Evolutionary conservation across 2,113 vertebrate species (phyloP), one percentile per base, ranked within the genome.

Genomic region (Heliornis fulica): DNA sequence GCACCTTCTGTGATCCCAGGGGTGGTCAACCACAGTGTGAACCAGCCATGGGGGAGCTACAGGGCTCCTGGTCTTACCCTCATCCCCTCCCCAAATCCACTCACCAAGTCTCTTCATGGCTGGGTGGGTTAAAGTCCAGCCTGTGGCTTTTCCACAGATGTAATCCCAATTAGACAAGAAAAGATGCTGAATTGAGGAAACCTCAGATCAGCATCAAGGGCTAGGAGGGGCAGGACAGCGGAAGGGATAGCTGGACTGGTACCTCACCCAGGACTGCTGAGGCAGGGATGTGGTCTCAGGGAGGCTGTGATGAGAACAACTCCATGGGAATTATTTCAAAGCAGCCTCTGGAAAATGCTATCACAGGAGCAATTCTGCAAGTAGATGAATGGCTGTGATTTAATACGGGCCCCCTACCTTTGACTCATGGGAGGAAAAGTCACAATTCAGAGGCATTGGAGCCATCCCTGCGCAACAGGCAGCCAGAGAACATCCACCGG

Each of bases 21-120:
- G 21, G 31, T 74, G 41, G 25, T 5, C 0, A 0, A 78, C 46
- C 1, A 2, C 51, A 41, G 5, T 4, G 38, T 2, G 9, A 71
- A 31, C 11, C 70, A 64, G 61, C 32, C 15, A 19, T 0, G 2
- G n/a, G 17, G 29, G 32, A 8, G 50, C 46, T 79, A 26, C 14
- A n/a, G 59, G 3, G 16, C n/a, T 84, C 72, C 54, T 43, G 41
- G 60, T 14, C 18, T 29, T 72, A 22, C 51, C 29, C 10, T 71
- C 18, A 59, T 9, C 21, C 12, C 14, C 34, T 63, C 57, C 61
- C 36, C 41, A 56, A 54, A 75, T 26, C 43, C 34, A 53, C 40
- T 82, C 2, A 0, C 15, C 9, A 1, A 21, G 23, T 60, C 12
- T 87, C 70, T 79, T 23, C 29, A 4, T 17, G 23, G 25, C 34